phyloP scores from a whole-genome alignment of 2,113 vertebrate species.

The Aleadryas rufinucha region DNA sequence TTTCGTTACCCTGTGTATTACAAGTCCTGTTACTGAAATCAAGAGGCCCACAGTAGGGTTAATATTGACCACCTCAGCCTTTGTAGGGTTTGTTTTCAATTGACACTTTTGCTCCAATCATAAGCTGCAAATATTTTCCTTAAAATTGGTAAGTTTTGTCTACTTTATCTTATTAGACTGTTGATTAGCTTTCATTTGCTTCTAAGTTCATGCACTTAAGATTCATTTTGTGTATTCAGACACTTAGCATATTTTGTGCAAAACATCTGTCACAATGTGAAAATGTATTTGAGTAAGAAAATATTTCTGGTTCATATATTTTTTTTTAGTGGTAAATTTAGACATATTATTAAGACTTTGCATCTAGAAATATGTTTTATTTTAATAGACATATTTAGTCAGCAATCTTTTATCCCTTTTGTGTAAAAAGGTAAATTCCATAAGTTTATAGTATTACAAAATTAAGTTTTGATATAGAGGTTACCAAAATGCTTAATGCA shows the following conservation, averaged over 20 bases:
- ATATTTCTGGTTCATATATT: background rate
- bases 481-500: background rate
- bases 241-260: background rate
- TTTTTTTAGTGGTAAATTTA: background rate
- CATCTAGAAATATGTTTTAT: too few species aligned
- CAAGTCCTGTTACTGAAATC: background rate
- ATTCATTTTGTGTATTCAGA: background rate
- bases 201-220: background rate
- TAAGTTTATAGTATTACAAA: background rate
- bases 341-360: too few species aligned
- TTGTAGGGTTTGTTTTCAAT: background rate
- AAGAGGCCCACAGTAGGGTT: background rate
- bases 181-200: background rate
- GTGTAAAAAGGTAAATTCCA: background rate
- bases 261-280: background rate
- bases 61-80: background rate
- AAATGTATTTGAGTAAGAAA: background rate
- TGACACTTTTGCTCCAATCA: background rate
- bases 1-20: background rate
- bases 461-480: background rate
- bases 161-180: background rate
- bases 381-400: background rate
- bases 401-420: background rate
- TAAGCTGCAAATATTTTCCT: background rate
- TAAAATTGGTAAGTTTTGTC: background rate